Evolutionary conservation across 2,888 invertebrate genomes (phyloP), one percentile per base, ranked within the genome.

Genomic region (Caenorhabditis plicata): DNA sequence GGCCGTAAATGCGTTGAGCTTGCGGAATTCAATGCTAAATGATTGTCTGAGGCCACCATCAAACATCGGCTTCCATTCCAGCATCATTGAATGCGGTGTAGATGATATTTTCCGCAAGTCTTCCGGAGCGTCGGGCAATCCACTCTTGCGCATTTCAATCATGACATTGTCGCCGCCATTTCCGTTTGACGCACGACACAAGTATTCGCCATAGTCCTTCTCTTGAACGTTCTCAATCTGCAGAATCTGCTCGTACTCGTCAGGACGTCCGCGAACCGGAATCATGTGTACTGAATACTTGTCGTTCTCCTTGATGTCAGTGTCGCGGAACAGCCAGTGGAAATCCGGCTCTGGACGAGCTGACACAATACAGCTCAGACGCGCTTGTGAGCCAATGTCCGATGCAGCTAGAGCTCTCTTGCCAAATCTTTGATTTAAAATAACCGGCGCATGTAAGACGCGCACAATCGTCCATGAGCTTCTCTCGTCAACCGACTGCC

Each of bases 181-280:
- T 25, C 86, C 86, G 81, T 94, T 94, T 67, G 87, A 86, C 40
- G 92, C 86, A 58, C 87, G 85, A 79, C 92, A 93, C 23, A 87
- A 87, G 82, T 93, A 94, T 75, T 88, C 87, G 44, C 92, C 93
- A 83, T 88, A 88, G 82, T 93, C 92, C 1, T 49, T 35, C 19
- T 64, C 52, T 33, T 57, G 46, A 1, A 63, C 52, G 33, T 60
- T 55, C 33, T 58, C 56, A 22, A 69, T 64, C 38, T 50, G 51
- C 0, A 62, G 40, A n/a, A 54, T 22, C 44, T 68, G 44, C 40
- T 75, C 74, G 43, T 67, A 73, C 36, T 75, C 71, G 41, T 78
- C 77, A 5, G 71, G 64, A n/a, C 48, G 47, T 13, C 57, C 44
- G 2, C 23, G 22, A 13, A 50, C 22, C 1, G 54, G 22, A 33